Evolutionary conservation across 2,113 vertebrate genomes (phyloP), one percentile per base, ranked within the genome.

Genomic region (Rhabdornis inornatus): DNA sequence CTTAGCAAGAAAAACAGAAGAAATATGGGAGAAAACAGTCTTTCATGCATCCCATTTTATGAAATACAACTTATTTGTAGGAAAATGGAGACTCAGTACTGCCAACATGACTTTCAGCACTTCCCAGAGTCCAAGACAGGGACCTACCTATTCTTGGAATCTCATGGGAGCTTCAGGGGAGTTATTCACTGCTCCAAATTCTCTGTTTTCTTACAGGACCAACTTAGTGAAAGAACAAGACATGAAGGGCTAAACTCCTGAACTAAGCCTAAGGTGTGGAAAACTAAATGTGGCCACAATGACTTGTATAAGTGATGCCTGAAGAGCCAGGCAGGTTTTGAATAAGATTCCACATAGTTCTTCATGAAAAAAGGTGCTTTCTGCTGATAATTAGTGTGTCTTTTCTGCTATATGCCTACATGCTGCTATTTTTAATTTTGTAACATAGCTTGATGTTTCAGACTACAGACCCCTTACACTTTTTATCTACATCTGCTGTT

Each of bases 371-470:
- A 72, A 49, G 20, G 0, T 30, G 31, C 7, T 57, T 89, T 68
- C 19, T 89, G 28, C 7, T 77, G 16, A 7, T n/a, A 74, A 74
- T 65, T 83, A 57, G 1, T 4, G 6, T 0, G 0, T 71, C 19
- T 8, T 76, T 69, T 8, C 40, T 72, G 15, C 4, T 18, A 18
- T 35, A 30, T 35, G 7, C 10, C 12, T 20, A n/a, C 6, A 50
- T 2, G 1, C 9, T 53, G 13, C 3, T 72, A 42, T 40, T 79
- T 87, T 68, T 49, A 49, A 50, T 70, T 87, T 92, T 16, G 22
- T 63, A 59, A 19, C 12, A 55, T 28, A 53, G 5, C 61, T 77
- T 76, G 5, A 22, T 24, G 3, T 77, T 93, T 88, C 27, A 77
- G 50, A 53, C 15, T 49, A n/a, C 28, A 45, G 12, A 49, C 33